Percentiles rank a stretch among this genome's conserved stretches.
Conservation (phyloP, 2,113 vertebrate species). For the Oriolus oriolus region DNA sequence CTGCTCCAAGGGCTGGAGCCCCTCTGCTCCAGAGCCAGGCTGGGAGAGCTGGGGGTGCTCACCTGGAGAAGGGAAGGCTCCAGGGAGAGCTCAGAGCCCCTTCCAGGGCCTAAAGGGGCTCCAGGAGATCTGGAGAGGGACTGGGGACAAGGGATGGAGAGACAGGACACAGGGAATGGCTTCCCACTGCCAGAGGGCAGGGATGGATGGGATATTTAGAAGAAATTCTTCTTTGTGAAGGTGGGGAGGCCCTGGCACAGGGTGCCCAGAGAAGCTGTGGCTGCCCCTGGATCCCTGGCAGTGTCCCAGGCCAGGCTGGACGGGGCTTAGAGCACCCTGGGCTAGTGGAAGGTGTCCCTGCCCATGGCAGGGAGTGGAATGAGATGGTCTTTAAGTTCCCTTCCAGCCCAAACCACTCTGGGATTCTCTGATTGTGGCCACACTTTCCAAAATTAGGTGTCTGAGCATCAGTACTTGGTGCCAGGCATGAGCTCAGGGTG, state of each 20-base stretch:
- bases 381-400: accelerated
- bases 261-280: background rate
- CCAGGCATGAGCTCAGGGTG: accelerated
- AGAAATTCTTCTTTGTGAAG: accelerated
- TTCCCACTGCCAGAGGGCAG: background rate
- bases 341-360: accelerated
- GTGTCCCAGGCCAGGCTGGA: accelerated
- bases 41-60: background rate
- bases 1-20: background rate
- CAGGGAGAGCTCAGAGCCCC: background rate
- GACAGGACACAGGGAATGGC: background rate
- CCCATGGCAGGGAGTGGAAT: background rate
- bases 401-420: background rate
- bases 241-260: accelerated
- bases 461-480: background rate
- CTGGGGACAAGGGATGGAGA: background rate
- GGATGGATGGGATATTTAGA: background rate
- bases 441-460: background rate
- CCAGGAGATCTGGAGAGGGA: background rate
- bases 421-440: background rate
- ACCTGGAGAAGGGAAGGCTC: background rate
- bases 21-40: background rate
- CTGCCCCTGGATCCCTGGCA: background rate
- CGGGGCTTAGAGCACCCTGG: accelerated
- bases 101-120: background rate